Conservation (phyloP, 2,797 vertebrate genomes). For the Sphenopsis melanotis region DNA sequence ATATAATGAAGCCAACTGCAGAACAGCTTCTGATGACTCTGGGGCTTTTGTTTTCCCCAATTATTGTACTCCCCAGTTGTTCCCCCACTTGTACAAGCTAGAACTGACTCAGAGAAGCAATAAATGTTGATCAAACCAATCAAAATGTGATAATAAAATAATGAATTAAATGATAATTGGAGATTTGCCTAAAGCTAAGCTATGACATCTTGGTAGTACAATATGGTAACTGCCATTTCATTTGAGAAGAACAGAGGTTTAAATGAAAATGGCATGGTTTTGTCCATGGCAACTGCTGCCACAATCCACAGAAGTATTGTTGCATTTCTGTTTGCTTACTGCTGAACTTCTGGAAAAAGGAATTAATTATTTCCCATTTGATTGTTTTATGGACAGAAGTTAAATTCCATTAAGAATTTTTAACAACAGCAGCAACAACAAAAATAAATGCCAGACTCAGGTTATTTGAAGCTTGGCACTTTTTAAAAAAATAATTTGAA, state of each 20-base stretch:
- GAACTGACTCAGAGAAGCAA: neutral
- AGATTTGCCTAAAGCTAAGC: neutral
- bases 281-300: neutral
- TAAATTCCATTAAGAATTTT: neutral
- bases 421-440: neutral
- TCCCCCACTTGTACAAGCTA: neutral
- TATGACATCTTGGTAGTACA: neutral
- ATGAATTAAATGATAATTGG: neutral
- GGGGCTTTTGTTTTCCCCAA: accelerated
- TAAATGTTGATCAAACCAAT: neutral
- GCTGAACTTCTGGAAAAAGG: neutral
- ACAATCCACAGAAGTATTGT: neutral
- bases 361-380: neutral
- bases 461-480: neutral
- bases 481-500: neutral
- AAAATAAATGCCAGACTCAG: neutral
- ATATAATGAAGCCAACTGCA: neutral
- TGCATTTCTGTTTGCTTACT: neutral
- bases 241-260: neutral
- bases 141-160: neutral
- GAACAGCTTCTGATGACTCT: accelerated
- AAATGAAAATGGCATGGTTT: neutral
- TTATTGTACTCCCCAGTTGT: neutral
- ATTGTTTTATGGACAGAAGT: neutral
- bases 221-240: neutral